A percentile compares a stretch with the other conserved stretches of the same genome.
These are phyloP conservation scores for Lophura nycthemera DNA, from an alignment of 2,113 vertebrate species.

Conservation along the genomic window DNA sequence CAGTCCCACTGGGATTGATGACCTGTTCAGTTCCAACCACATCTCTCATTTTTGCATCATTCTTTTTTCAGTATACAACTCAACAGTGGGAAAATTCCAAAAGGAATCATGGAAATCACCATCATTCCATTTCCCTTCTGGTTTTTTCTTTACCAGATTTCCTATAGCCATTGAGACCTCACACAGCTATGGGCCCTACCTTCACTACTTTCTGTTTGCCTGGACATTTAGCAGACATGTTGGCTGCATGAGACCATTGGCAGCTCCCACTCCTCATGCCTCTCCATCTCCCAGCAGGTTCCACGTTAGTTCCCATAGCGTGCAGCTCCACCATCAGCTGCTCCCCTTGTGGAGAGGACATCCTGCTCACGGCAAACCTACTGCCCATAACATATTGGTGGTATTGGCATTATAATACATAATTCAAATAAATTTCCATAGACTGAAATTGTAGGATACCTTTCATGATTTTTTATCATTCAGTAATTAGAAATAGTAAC, in stretches of 20 bases:
- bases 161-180: neutral
- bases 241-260: neutral
- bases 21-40: neutral
- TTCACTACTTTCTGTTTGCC: neutral
- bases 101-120: neutral
- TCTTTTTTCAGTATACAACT: neutral
- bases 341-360: constrained; percentile 51
- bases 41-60: neutral
- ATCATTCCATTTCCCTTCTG: neutral
- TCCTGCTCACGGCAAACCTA: neutral
- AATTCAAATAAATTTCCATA: constrained; percentile 53
- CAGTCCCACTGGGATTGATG: rapidly evolving
- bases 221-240: neutral
- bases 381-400: neutral
- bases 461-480: constrained; percentile 55
- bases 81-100: neutral
- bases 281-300: neutral
- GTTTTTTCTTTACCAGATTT: neutral
- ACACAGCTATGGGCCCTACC: neutral
- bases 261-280: neutral
- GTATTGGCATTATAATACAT: neutral
- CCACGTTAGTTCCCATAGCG: neutral
- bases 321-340: neutral
- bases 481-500: constrained; percentile 50
- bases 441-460: constrained; percentile 18